Evolutionary conservation across 2,113 vertebrate genomes (phyloP).

Genomic region (Emydocephalus ijimae): DNA sequence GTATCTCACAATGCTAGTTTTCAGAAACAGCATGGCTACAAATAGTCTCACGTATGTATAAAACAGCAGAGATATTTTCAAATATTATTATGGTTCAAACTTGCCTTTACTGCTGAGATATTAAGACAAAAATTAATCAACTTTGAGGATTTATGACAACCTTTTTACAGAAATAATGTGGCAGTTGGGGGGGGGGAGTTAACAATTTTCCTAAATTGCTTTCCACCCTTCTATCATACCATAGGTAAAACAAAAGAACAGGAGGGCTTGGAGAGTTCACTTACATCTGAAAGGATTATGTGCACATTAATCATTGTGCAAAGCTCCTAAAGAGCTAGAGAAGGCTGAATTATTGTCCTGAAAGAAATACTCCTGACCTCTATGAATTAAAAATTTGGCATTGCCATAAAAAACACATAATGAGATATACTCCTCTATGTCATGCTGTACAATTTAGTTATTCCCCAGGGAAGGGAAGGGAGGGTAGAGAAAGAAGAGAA

Average conservation of each 20-base stretch:
- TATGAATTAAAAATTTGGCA: neutral
- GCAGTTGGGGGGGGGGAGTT: neutral
- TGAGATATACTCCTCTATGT: neutral
- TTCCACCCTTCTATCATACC: conserved; percentile 23
- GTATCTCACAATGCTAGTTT: neutral
- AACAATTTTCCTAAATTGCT: neutral
- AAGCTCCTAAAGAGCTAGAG: neutral
- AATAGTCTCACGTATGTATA: neutral
- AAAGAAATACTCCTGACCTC: conserved; percentile 8
- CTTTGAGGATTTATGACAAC: neutral
- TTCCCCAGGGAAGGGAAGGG: neutral
- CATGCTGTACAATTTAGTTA: fast-evolving
- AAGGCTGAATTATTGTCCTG: conserved; percentile 1
- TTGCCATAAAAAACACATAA: neutral
- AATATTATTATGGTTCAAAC: neutral
- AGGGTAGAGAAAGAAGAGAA: fast-evolving
- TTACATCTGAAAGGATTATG: conserved; percentile 26
- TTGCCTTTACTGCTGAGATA: neutral
- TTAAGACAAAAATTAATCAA: neutral
- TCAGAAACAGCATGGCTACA: neutral
- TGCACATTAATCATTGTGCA: conserved; percentile 1
- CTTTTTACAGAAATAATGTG: neutral
- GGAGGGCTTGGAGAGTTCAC: conserved; percentile 29
- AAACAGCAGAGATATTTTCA: neutral
- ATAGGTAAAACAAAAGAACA: conserved; percentile 32